Evolutionary conservation across 2,113 vertebrate species (phyloP), one percentile per base, ranked within the genome.

Genomic region (Oryzias celebensis): DNA sequence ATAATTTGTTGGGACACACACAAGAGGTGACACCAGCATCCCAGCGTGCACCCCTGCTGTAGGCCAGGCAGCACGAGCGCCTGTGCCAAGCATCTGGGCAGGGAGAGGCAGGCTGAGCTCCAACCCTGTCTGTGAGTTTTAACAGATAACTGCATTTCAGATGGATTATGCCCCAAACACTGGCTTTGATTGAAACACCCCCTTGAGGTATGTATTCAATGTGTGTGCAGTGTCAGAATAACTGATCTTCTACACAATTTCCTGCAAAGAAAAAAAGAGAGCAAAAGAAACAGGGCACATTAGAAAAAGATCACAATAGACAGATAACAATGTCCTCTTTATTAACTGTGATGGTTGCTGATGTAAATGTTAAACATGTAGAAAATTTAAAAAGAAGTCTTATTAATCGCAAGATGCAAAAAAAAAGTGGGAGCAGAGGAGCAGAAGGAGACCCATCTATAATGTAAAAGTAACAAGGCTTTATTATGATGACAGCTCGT

Each of bases 51-150:
- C 62, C 68, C 58, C 59, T 55, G 81, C 84, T 83, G 78, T 64
- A 78, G 86, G 85, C 73, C 77, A 80, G 62, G 70, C 75, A 69
- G 77, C 68, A 16, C 58, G 51, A 47, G 59, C 23, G 59, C 17
- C 52, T 47, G 68, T 80, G 83, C 85, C 85, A 86, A 86, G 85
- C 83, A 89, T 87, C 89, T 82, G 83, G 78, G 73, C 78, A 62
- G 75, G 73, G 78, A 67, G 66, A 80, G 59, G 71, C 74, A 77
- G 85, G 71, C 85, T 83, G 2, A 5, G 67, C 60, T 84, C 83
- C 77, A 82, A 65, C 68, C 74, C 69, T 22, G 78, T 71, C 77
- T 76, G 73, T 72, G 78, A 81, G 63, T 82, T 82, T 50, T 42
- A 83, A 75, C 75, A 81, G 81, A 88, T 83, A 85, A 79, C 62